A percentile compares a stretch with the other conserved stretches of the same genome.
Conservation (phyloP, 2,888 invertebrate genomes). For the Latrodectus elegans region DNA sequence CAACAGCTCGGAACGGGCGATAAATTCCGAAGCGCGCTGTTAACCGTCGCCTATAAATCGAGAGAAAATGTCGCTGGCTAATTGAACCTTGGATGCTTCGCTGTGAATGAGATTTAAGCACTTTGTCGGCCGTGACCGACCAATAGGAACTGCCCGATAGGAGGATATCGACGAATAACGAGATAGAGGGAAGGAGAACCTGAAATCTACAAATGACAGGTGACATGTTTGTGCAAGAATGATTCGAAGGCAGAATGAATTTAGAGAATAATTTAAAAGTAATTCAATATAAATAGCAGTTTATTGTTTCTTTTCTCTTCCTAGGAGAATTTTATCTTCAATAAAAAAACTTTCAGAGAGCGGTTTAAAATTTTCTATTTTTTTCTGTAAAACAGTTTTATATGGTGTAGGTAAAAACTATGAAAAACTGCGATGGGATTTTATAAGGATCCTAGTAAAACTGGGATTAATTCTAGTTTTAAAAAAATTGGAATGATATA, state of each 20-base stretch:
- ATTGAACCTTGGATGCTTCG: conserved; percentile 24
- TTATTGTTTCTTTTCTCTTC: too few species aligned
- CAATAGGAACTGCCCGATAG: conserved; percentile 13
- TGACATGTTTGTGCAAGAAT: conserved; percentile 30
- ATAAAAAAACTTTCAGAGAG: too few species aligned
- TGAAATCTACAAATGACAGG: conserved; percentile 24
- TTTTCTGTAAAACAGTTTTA: too few species aligned
- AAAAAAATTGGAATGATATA: too few species aligned
- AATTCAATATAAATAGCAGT: too few species aligned
- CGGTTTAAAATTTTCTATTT: too few species aligned
- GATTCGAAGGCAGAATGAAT: not conserved
- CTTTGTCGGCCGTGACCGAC: conserved; percentile 17
- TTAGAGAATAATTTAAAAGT: not conserved
- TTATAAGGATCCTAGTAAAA: too few species aligned
- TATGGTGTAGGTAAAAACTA: too few species aligned
- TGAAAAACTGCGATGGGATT: too few species aligned
- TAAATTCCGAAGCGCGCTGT: conserved; percentile 21
- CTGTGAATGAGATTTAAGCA: conserved; percentile 42
- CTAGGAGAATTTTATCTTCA: too few species aligned
- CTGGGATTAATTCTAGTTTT: too few species aligned
- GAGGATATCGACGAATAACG: conserved; percentile 5
- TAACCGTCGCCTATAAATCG: conserved; percentile 42
- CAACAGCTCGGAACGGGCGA: conserved; percentile 42
- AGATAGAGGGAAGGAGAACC: conserved; percentile 14
- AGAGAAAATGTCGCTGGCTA: conserved; percentile 28